Evolutionary conservation across 1,140 invertebrate genomes (phyloP).

Genomic region (Dolichoris vasculosae): DNA sequence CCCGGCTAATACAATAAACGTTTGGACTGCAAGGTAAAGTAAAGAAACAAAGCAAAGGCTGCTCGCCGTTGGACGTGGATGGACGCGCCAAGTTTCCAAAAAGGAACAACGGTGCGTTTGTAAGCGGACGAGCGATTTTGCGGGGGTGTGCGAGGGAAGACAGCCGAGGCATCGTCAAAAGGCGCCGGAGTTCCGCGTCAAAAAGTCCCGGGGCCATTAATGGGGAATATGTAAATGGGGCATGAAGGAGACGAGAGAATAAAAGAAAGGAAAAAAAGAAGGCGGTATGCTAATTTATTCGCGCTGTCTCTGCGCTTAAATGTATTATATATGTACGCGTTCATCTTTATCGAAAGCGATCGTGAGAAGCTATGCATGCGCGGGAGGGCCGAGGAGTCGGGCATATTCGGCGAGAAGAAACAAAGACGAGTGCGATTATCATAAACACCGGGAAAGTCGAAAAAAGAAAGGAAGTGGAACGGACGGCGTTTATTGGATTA

Average conservation of each 20-base stretch:
- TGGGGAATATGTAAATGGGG: constrained; percentile 50
- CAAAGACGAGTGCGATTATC: constrained; percentile 28
- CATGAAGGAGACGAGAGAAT: constrained; percentile 18
- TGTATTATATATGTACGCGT: constrained; percentile 41
- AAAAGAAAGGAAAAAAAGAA: constrained; percentile 31
- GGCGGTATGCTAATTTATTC: constrained; percentile 46
- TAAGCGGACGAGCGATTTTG: constrained; percentile 13
- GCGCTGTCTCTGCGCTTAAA: constrained; percentile 31
- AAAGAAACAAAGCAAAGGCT: constrained; percentile 17
- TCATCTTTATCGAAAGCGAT: constrained; percentile 37
- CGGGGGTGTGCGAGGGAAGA: constrained; percentile 24
- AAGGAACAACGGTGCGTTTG: constrained; percentile 41
- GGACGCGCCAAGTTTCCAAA: constrained; percentile 2
- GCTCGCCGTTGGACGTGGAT: not conserved
- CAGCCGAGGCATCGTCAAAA: constrained; percentile 13
- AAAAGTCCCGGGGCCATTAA: constrained; percentile 48
- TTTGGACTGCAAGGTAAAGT: constrained; percentile 45
- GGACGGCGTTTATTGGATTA: constrained; percentile 44
- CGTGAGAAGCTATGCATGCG: constrained; percentile 31
- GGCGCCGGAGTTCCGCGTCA: constrained; percentile 45
- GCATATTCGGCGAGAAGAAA: constrained; percentile 7
- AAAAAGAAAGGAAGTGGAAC: constrained; percentile 4
- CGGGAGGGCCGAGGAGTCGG: not conserved
- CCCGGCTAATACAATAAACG: constrained; percentile 5
- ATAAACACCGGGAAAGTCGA: constrained; percentile 30